A percentile compares a stretch with the other conserved stretches of the same genome.
These are phyloP conservation scores for Cuculus canorus DNA, from an alignment of 2,797 vertebrate species.

Conservation along the genomic window DNA sequence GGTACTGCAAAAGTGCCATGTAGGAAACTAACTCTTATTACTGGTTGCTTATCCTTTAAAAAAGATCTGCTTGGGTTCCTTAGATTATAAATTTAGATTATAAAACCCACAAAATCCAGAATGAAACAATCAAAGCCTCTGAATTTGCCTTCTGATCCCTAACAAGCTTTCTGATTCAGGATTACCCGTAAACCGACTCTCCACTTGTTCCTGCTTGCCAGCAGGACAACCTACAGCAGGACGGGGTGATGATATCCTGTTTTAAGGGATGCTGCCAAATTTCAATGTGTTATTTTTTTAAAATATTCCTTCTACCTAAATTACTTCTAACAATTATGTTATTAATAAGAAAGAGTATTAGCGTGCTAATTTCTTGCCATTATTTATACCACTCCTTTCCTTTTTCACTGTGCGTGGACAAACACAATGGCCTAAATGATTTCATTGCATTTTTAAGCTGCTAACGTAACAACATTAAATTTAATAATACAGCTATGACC, in stretches of 20 bases:
- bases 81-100: background rate
- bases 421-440: constrained; percentile 38
- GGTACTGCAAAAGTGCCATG: background rate
- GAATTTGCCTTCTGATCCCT: background rate
- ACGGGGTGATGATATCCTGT: background rate
- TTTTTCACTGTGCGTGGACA: background rate
- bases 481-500: background rate
- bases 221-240: background rate
- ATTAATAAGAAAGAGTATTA: background rate
- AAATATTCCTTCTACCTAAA: background rate
- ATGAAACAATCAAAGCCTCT: background rate
- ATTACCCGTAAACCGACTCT: background rate
- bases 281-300: background rate
- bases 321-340: background rate
- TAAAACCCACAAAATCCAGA: background rate
- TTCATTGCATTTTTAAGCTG: constrained; percentile 24
- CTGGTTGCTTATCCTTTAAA: background rate
- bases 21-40: background rate
- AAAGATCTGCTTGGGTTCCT: background rate
- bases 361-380: background rate
- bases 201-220: background rate
- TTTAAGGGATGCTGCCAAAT: background rate
- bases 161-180: background rate
- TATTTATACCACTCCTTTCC: background rate
- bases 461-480: background rate